Percentiles rank a stretch among this genome's conserved stretches.
phyloP scores from a whole-genome alignment of 2,113 vertebrate species.

The Colius striatus region DNA sequence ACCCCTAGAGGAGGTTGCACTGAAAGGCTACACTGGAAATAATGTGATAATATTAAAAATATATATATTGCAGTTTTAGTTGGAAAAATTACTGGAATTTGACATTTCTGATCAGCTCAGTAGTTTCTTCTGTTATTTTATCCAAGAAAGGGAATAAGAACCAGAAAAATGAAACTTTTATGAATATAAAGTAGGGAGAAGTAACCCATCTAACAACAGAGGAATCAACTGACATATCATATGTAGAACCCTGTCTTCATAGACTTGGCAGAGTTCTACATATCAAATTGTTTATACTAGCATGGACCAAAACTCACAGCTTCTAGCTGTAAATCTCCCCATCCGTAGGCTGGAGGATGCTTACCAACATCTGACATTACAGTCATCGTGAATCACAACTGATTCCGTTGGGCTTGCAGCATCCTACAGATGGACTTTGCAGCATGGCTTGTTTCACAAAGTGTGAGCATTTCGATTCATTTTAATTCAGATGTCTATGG shows the following conservation, averaged over 20 bases:
- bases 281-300: accelerated
- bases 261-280: not conserved
- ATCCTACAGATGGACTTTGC: not conserved
- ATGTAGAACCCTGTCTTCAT: not conserved
- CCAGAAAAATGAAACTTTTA: not conserved
- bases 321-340: not conserved
- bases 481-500: not conserved
- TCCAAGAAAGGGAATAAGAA: not conserved
- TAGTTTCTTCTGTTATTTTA: not conserved
- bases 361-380: not conserved
- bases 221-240: not conserved
- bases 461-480: not conserved
- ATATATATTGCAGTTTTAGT: not conserved
- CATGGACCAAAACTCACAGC: not conserved
- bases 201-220: not conserved
- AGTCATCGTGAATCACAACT: not conserved
- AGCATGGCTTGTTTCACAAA: not conserved
- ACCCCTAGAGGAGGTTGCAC: not conserved
- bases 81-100: not conserved
- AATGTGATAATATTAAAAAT: not conserved
- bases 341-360: not conserved
- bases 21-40: not conserved
- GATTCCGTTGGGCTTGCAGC: not conserved
- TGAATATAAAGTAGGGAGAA: not conserved
- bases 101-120: not conserved